Evolutionary conservation across 2,113 vertebrate species (phyloP), one percentile per base, ranked within the genome.

Genomic region (Channa maculata): DNA sequence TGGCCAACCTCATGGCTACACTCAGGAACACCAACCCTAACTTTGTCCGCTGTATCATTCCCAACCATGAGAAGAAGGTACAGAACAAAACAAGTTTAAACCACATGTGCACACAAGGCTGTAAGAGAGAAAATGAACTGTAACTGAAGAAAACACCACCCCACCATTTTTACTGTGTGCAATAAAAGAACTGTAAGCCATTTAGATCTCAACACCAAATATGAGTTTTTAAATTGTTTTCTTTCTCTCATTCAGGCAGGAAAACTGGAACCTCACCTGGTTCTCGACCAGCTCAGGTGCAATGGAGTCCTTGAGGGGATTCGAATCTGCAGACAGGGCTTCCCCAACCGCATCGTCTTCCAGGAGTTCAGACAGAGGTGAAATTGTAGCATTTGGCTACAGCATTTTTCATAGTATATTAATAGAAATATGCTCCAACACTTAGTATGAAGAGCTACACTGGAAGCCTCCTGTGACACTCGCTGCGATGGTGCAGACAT

Each of bases 1-100:
- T 99, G 82, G 91, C 95, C 77, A 99, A 99, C 86, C 95, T 99
- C 66, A 99, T 99, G 98, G 92, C 97, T 81, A 99, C 98, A 0
- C 86, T 99, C 70, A 94, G 96, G 79, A 99, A 99, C 89, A 99
- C 98, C 88, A 99, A 99, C 88, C 98, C 98, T 15, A 99, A 99
- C 93, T 99, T 99, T 0, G 98, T 99, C 66, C 97, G 98, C 82
- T 99, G 98, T 83, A 99, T 99, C 92, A 99, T 99, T 75, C 98
- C 98, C 61, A 99, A 99, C 91, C 98, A 99, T 0, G 98, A 99
- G 93, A 99, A 99, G 84, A 99, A 99, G 97, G 98, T 99, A 89
- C 79, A 54, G 0, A 37, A 15, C 13, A 8, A 48, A 48, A 8
- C n/a, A 24, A 24, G 24, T 24, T 24, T 24, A 24, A 24, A 24